Evolutionary conservation across 2,113 vertebrate species (phyloP), one percentile per base, ranked within the genome.

Genomic region (Oreochromis aureus): DNA sequence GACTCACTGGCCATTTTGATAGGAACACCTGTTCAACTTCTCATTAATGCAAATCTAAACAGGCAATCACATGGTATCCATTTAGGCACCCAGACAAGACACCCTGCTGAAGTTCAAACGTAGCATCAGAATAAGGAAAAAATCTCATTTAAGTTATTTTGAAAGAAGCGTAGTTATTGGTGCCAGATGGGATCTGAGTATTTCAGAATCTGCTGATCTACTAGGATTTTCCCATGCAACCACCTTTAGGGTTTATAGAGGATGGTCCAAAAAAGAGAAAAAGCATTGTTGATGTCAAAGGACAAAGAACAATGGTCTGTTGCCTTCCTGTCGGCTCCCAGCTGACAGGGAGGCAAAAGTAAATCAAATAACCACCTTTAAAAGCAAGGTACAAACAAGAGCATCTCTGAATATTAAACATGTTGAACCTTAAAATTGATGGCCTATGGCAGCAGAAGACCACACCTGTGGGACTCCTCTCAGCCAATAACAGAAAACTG

Each of bases 81-180:
- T 76, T 76, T 76, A 76, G 0, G 41, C 69, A 73, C 18, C 39
- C 13, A 30, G 41, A 30, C 22, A 48, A 48, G 41, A 48, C 69
- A 5, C 10, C 41, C 71, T 11, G 69, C 69, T 48, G 41, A 48
- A 73, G 15, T 48, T 73, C 41, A 73, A 73, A 18, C 69, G 22
- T 34, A 46, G 24, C 66, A 44, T 44, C 39, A 44, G 66, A 44
- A 44, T 44, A n/a, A 41, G 36, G 24, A 46, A 71, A 1, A 4
- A 44, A 73, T 10, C 2, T 6, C 1, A 48, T 48, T 12, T 30
- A 30, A 76, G 24, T 48, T 27, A 76, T 16, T 76, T 7, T 76
- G 24, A 76, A 48, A 11, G 3, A 18, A 27, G 6, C 10, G 0
- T 30, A 30, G 41, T 30, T 30, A 0, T 76, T 30, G 41, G 71